Evolutionary conservation across 1,140 invertebrate species (phyloP).

Genomic region (Brachionus plicatilis): DNA sequence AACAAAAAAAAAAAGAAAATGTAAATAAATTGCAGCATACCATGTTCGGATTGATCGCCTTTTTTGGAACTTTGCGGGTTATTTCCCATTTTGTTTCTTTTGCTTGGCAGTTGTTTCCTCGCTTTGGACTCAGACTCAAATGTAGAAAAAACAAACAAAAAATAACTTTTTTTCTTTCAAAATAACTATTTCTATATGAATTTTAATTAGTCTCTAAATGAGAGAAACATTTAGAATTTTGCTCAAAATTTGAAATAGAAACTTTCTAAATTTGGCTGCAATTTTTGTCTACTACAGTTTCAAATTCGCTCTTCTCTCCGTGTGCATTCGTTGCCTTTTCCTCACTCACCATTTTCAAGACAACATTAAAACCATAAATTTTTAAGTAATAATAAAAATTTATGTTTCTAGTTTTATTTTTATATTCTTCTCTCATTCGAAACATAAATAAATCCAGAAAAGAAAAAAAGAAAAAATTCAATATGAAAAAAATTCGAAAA

Average conservation of each 20-base stretch:
- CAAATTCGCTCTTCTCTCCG: neutral
- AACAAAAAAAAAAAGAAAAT: too few species aligned
- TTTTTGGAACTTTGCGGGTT: constrained; percentile 30
- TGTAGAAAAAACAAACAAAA: neutral
- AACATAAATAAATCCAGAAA: constrained; percentile 12
- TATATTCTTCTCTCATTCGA: neutral
- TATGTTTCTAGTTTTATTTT: constrained; percentile 31
- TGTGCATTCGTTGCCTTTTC: neutral
- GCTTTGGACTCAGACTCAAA: neutral
- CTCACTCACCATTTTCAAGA: constrained; percentile 12
- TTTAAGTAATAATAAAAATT: constrained; percentile 7
- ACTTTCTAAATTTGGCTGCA: neutral
- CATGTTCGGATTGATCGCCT: constrained; percentile 33
- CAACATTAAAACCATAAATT: constrained; percentile 3
- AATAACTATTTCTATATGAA: neutral
- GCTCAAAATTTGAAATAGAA: neutral
- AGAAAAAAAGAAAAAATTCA: constrained; percentile 7
- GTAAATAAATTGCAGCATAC: neutral
- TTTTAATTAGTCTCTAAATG: neutral
- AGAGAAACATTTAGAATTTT: neutral
- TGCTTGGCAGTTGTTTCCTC: neutral
- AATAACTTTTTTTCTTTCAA: neutral
- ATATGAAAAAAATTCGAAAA: constrained; percentile 4
- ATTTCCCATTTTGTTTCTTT: constrained; percentile 19
- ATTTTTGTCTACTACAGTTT: neutral